Percentiles rank a stretch among this genome's conserved stretches.
Conservation (phyloP, 2,888 invertebrate genomes). For the Diplazon laetatorius region DNA sequence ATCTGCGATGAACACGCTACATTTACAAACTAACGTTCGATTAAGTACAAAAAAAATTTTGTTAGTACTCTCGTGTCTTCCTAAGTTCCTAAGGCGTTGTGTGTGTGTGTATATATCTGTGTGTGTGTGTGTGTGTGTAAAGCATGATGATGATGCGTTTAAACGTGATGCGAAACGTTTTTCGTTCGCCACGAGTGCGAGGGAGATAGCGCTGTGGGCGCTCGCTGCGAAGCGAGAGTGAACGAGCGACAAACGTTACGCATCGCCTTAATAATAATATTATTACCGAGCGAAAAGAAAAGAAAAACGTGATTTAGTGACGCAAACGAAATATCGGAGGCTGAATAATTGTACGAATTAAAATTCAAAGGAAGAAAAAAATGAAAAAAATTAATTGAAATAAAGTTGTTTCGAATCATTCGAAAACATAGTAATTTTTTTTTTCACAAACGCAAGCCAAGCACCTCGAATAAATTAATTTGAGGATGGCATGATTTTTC, state of each 20-base stretch:
- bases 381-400: too few relatives aligned
- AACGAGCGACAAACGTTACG: too few relatives aligned
- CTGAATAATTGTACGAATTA: slow-evolving; percentile 44
- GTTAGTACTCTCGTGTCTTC: slow-evolving; percentile 69
- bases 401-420: slow-evolving; percentile 34
- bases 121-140: too few relatives aligned
- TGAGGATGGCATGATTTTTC: slow-evolving; percentile 19
- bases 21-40: slow-evolving; percentile 67
- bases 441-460: slow-evolving; percentile 53
- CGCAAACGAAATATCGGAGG: slow-evolving; percentile 57
- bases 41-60: slow-evolving; percentile 81
- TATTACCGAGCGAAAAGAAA: too few relatives aligned
- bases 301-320: too few relatives aligned
- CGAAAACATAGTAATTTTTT: slow-evolving; percentile 26
- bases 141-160: slow-evolving; percentile 71
- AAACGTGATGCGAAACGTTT: too few relatives aligned
- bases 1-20: slow-evolving; percentile 64
- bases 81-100: slow-evolving; percentile 75
- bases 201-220: too few relatives aligned
- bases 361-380: too few relatives aligned
- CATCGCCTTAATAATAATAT: too few relatives aligned
- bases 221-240: too few relatives aligned
- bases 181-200: too few relatives aligned
- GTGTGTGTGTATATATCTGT: too few relatives aligned
- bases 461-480: slow-evolving; percentile 56